Conservation (phyloP, 1,140 invertebrate species). For the Tachypleus tridentatus region DNA sequence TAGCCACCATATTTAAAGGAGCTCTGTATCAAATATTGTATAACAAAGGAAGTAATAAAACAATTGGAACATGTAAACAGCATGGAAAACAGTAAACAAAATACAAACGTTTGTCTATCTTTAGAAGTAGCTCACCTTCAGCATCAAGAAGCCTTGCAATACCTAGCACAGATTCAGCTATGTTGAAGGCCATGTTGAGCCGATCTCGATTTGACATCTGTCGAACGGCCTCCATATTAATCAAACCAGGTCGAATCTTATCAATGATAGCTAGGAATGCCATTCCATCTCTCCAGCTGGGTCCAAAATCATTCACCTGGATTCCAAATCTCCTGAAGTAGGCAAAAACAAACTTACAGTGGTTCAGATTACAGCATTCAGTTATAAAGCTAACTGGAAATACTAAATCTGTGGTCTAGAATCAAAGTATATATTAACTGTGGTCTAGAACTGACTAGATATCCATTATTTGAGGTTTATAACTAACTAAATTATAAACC, state of each 20-base stretch:
- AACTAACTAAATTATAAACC: too few relatives aligned
- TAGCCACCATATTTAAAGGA: too few relatives aligned
- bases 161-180: constrained; percentile 82
- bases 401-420: too few relatives aligned
- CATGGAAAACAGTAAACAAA: constrained; percentile 2
- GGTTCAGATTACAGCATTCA: too few relatives aligned
- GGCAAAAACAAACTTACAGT: constrained; percentile 1
- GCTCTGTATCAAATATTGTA: too few relatives aligned
- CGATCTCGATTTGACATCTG: constrained; percentile 59
- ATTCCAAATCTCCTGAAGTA: constrained; percentile 64
- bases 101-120: neutral
- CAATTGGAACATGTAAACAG: neutral
- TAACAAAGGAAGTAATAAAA: too few relatives aligned
- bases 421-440: too few relatives aligned
- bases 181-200: constrained; percentile 83
- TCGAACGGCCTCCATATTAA: constrained; percentile 61
- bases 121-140: constrained; percentile 41
- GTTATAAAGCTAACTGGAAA: too few relatives aligned
- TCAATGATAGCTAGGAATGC: constrained; percentile 94
- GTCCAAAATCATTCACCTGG: constrained; percentile 85
- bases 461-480: too few relatives aligned
- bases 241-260: constrained; percentile 81
- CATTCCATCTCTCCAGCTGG: constrained; percentile 91
- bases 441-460: too few relatives aligned
- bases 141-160: constrained; percentile 86